Evolutionary conservation across 2,888 invertebrate species (phyloP), one percentile per base, ranked within the genome.

Genomic region (Bellardia pandia): DNA sequence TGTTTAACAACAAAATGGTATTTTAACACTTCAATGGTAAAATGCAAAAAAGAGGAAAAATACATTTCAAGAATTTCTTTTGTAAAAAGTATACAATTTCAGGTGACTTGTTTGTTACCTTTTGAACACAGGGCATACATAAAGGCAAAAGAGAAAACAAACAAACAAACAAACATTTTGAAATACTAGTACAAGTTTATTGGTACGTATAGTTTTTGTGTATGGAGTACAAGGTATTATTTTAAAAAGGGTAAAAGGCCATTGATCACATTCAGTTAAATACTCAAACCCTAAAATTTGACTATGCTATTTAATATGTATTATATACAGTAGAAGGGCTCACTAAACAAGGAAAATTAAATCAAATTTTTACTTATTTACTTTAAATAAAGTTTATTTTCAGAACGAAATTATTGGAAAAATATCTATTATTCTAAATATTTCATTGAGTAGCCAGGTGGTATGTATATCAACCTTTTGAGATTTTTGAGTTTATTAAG

Each of bases 201-300:
- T 45, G 45, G 13, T 14, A 2, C 4, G 14, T 23, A 23, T 23
- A 23, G 23, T 60, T 37, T 37, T 13, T 51, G 3, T 64, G 9
- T 7, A 33, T 51, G 30, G 23, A 58, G 13, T 11, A 23, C 45
- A 51, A 14, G 60, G 51, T 11, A 76, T 69, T 83, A 51, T 64
- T 58, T 58, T 48, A 51, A 45, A 23, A 76, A 76, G 82, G 82
- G 74, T 69, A 69, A 78, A 86, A 68, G 16, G 71, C 69, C 81
- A 85, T 85, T 68, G 85, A 85, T 85, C 78, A 56, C 74, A 84
- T 77, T 85, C 75, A 85, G 77, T 81, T 81, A 16, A 84, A 77
- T 74, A 64, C 56, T 23, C 30, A 53, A 68, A 13, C 64, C 82
- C 75, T 60, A 40, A 62, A 82, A 68, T 40, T 69, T 76, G 69